phyloP scores from a whole-genome alignment of 2,797 vertebrate genomes.

The Sitta carolinensis region DNA sequence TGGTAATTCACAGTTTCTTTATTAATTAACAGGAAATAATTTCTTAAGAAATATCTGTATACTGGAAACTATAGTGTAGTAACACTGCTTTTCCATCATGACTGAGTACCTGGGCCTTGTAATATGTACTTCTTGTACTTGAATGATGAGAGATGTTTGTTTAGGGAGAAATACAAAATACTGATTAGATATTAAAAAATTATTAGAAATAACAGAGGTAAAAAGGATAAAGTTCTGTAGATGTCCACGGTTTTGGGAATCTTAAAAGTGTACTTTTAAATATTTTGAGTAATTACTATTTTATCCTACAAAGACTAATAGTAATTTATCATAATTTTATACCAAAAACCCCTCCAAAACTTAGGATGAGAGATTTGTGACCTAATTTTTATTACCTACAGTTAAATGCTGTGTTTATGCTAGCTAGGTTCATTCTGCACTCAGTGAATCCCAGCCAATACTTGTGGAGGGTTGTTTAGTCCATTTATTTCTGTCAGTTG shows the following conservation, averaged over 20 bases:
- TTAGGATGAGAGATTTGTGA: neutral
- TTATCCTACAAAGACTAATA: neutral
- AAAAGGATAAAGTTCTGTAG: neutral
- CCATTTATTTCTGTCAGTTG: neutral
- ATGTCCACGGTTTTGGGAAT: neutral
- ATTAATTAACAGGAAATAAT: neutral
- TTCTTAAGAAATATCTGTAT: neutral
- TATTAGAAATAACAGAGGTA: neutral
- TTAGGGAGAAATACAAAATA: neutral
- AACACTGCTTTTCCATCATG: neutral
- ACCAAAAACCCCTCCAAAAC: rapidly evolving
- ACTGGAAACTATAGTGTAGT: neutral
- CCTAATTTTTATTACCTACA: neutral
- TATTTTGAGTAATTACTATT: neutral
- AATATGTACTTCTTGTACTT: neutral
- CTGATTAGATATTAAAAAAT: neutral
- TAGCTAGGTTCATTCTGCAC: neutral
- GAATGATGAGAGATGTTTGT: neutral
- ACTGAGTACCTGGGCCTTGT: too few relatives aligned
- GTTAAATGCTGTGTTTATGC: neutral
- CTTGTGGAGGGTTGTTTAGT: neutral
- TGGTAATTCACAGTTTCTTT: neutral
- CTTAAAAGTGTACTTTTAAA: neutral
- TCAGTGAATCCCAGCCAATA: neutral
- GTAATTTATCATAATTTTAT: neutral